Conservation (phyloP, 2,113 vertebrate genomes). For the Haemorhous mexicanus region DNA sequence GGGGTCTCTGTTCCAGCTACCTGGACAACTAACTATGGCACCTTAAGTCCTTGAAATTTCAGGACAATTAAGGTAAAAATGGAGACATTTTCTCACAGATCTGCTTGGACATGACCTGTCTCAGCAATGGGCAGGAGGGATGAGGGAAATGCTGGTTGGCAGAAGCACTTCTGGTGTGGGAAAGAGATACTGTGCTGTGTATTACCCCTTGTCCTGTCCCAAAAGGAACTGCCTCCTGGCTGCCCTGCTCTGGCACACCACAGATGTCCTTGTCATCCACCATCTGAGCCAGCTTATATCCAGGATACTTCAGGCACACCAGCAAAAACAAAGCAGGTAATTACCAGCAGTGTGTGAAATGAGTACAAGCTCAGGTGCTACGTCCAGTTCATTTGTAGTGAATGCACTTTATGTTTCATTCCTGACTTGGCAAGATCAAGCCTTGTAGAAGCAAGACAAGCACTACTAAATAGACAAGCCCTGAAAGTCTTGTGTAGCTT, state of each 20-base stretch:
- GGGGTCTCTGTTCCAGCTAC: neutral
- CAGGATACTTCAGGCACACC: neutral
- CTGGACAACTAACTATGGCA: neutral
- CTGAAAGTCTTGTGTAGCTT: neutral
- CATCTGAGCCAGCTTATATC: neutral
- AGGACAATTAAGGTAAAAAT: neutral
- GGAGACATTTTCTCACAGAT: neutral
- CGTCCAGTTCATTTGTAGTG: neutral
- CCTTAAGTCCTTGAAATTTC: neutral
- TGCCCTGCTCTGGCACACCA: neutral
- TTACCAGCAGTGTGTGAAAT: neutral
- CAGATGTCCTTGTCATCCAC: neutral
- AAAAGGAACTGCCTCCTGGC: neutral
- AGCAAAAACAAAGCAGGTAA: neutral
- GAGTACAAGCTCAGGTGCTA: neutral
- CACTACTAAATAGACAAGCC: neutral
- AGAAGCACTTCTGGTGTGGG: neutral
- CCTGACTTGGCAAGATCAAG: neutral
- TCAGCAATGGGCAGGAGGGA: neutral
- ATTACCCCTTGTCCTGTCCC: neutral
- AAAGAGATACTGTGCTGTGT: fast-evolving
- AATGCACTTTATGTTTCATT: neutral
- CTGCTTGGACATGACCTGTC: neutral
- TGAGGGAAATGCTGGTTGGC: neutral
- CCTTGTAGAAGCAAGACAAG: neutral